These are phyloP conservation scores for Nymphicus hollandicus DNA, from an alignment of 2,113 vertebrate species.

Conservation along the genomic window DNA sequence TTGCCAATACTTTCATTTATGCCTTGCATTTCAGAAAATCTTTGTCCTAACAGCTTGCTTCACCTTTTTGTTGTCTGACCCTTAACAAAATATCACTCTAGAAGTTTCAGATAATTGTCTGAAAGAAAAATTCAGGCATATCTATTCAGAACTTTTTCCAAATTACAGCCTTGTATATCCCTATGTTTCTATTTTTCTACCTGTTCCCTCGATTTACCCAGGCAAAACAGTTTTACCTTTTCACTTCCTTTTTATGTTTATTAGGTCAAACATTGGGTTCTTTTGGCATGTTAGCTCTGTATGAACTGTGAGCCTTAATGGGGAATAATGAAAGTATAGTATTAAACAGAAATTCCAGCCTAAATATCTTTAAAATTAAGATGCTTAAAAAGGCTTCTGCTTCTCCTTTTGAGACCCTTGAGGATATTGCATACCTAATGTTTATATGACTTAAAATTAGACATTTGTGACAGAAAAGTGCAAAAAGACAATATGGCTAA, in stretches of 20 bases:
- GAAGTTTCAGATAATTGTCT: neutral
- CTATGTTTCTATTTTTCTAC: neutral
- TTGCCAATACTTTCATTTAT: neutral
- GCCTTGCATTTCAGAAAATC: neutral
- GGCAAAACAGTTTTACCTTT: neutral
- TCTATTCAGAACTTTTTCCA: neutral
- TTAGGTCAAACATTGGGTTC: neutral
- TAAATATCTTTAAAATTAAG: neutral
- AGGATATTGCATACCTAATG: neutral
- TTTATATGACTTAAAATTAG: neutral
- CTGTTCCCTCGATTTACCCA: neutral
- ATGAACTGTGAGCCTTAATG: neutral
- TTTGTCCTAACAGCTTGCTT: neutral
- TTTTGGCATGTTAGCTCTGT: neutral
- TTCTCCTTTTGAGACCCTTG: neutral
- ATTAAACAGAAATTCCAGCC: neutral
- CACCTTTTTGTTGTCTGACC: neutral
- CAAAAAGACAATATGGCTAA: neutral
- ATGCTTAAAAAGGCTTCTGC: neutral
- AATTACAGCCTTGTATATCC: neutral
- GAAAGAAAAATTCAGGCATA: neutral
- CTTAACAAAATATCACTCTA: neutral
- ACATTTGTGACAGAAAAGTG: neutral
- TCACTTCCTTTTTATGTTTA: neutral
- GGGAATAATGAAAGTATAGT: neutral